A percentile compares a stretch with the other conserved stretches of the same genome.
These are phyloP conservation scores for Neuroterus valhalla DNA, from an alignment of 1,140 invertebrate species.

Conservation along the genomic window DNA sequence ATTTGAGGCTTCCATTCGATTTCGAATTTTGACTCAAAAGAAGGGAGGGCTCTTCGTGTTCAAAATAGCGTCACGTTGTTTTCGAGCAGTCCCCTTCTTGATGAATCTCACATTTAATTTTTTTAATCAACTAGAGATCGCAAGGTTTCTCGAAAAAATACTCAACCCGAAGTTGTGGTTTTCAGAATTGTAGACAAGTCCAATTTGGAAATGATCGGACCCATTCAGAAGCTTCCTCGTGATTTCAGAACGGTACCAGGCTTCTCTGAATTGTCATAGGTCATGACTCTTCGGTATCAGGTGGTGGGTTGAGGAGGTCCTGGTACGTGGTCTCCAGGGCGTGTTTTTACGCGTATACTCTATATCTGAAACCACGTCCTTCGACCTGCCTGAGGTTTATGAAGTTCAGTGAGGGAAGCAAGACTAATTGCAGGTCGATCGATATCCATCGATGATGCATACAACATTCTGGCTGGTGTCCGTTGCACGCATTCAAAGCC, in stretches of 20 bases:
- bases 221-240: neutral
- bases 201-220: neutral
- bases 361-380: neutral
- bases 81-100: too few species aligned
- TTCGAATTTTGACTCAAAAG: too few species aligned
- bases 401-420: constrained; percentile 40
- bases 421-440: constrained; percentile 53
- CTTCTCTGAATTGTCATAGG: neutral
- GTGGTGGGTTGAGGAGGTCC: neutral
- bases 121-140: too few species aligned
- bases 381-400: neutral
- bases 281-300: constrained; percentile 18
- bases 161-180: neutral
- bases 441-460: constrained; percentile 59
- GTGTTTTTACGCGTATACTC: neutral
- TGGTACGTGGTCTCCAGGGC: neutral
- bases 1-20: too few species aligned
- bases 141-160: too few species aligned
- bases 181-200: neutral
- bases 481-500: constrained; percentile 45
- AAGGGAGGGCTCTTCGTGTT: too few species aligned
- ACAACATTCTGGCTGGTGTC: constrained; percentile 40
- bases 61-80: too few species aligned
- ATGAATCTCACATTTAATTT: too few species aligned
- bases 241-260: constrained; percentile 14